Evolutionary conservation across 2,797 vertebrate genomes (phyloP).

Genomic region (Eutrigla gurnardus): DNA sequence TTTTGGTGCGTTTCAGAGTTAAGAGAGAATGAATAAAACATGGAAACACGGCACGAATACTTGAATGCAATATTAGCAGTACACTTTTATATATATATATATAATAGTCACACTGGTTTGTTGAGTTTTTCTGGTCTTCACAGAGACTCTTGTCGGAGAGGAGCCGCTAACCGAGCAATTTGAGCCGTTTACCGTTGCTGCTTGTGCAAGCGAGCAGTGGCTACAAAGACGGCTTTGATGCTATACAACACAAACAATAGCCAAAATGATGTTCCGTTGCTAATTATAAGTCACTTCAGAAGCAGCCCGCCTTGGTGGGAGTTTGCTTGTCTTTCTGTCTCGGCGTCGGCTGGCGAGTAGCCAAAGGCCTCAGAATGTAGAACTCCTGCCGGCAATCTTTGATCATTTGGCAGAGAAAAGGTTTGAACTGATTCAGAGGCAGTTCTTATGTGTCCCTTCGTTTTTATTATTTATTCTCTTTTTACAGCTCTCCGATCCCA

Average conservation of each 20-base stretch:
- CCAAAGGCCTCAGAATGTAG: conserved; percentile 45
- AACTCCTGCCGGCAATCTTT: conserved; percentile 51
- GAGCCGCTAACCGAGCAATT: not conserved
- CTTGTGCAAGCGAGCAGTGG: not conserved
- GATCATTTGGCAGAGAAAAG: conserved; percentile 39
- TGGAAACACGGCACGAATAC: conserved; percentile 34
- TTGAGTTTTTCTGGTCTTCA: conserved; percentile 18
- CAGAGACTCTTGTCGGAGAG: not conserved
- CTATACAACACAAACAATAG: conserved; percentile 3
- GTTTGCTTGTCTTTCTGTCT: conserved; percentile 46
- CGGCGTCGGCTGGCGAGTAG: conserved; percentile 30
- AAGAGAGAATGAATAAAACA: conserved; percentile 43
- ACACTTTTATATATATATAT: conserved; percentile 6
- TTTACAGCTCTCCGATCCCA: conserved; percentile 34
- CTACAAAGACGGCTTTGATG: conserved; percentile 1
- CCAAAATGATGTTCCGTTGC: conserved; percentile 23
- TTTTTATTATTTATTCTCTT: conserved; percentile 42
- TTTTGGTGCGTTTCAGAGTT: conserved; percentile 31
- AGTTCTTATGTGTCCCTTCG: conserved; percentile 24
- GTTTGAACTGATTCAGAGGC: conserved; percentile 41
- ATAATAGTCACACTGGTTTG: not conserved
- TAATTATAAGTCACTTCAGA: conserved; percentile 28
- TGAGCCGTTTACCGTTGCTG: not conserved
- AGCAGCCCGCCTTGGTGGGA: conserved; percentile 38
- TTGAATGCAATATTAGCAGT: not conserved